These are phyloP conservation scores for Mamestra brassicae DNA, from an alignment of 2,888 invertebrate genomes.

Conservation along the genomic window DNA sequence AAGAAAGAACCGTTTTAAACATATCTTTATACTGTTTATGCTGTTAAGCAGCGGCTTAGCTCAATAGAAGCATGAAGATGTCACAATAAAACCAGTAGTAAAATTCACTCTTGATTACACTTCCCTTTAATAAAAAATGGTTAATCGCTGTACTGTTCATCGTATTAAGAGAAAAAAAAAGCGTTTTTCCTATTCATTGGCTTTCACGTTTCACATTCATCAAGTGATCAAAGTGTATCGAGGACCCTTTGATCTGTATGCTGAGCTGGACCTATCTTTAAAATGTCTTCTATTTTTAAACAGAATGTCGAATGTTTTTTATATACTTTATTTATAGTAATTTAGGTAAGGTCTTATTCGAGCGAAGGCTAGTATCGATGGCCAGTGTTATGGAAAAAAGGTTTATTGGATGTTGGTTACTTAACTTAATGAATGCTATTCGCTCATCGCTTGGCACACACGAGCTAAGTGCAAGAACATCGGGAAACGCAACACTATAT, in stretches of 20 bases:
- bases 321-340: neutral
- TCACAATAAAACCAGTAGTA: conserved; percentile 20
- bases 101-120: conserved; percentile 30
- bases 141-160: conserved; percentile 38
- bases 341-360: neutral
- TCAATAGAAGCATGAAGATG: conserved; percentile 6
- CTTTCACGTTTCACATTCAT: conserved; percentile 56
- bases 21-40: neutral
- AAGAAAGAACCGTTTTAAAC: neutral
- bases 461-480: conserved; percentile 77
- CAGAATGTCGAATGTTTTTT: neutral
- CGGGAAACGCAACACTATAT: conserved; percentile 84
- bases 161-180: conserved; percentile 48
- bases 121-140: conserved; percentile 28
- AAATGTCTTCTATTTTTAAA: conserved; percentile 2
- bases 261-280: conserved; percentile 6
- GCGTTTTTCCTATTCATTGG: conserved; percentile 55
- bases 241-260: conserved; percentile 56
- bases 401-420: conserved; percentile 1
- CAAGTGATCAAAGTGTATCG: conserved; percentile 58
- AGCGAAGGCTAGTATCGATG: neutral
- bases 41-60: neutral
- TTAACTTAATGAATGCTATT: conserved; percentile 9
- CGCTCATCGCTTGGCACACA: conserved; percentile 72
- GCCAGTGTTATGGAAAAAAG: neutral